Conservation (phyloP, 2,888 invertebrate species). For the Zelleria hepariella region DNA sequence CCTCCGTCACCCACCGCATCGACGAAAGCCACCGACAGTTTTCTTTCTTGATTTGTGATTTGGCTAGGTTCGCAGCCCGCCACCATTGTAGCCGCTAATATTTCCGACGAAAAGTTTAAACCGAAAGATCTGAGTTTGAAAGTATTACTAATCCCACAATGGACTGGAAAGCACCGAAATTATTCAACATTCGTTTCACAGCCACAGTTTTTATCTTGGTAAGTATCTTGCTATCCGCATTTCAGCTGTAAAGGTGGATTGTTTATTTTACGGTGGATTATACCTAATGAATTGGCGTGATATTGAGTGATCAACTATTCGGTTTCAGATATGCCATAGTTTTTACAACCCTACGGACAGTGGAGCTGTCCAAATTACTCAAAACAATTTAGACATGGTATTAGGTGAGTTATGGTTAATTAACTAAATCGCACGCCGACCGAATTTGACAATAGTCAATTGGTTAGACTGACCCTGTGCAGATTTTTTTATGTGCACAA, state of each 20-base stretch:
- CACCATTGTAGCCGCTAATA: not conserved
- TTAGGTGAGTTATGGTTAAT: constrained; percentile 75
- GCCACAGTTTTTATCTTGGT: constrained; percentile 3
- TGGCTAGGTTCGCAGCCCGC: too few species aligned
- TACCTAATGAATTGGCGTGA: constrained; percentile 40
- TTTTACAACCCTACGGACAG: constrained; percentile 85
- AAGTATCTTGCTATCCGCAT: not conserved
- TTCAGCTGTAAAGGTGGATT: constrained; percentile 19
- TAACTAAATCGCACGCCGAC: too few species aligned
- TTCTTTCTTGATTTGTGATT: not conserved
- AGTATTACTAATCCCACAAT: not conserved
- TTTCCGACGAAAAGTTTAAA: not conserved
- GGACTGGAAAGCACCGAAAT: not conserved
- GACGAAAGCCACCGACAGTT: not conserved
- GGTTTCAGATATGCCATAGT: constrained; percentile 64
- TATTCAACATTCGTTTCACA: not conserved
- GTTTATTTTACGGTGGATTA: constrained; percentile 55
- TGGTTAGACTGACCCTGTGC: too few species aligned
- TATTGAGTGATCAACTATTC: constrained; percentile 35
- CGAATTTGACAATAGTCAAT: too few species aligned
- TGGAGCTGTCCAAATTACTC: constrained; percentile 85
- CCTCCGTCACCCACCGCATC: not conserved
- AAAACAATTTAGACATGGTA: constrained; percentile 86
- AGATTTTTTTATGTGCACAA: too few species aligned
- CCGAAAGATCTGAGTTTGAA: not conserved